A percentile compares a stretch with the other conserved stretches of the same genome.
These are phyloP conservation scores for Suncus etruscus DNA, from an alignment of 2,113 vertebrate genomes.

Conservation along the genomic window DNA sequence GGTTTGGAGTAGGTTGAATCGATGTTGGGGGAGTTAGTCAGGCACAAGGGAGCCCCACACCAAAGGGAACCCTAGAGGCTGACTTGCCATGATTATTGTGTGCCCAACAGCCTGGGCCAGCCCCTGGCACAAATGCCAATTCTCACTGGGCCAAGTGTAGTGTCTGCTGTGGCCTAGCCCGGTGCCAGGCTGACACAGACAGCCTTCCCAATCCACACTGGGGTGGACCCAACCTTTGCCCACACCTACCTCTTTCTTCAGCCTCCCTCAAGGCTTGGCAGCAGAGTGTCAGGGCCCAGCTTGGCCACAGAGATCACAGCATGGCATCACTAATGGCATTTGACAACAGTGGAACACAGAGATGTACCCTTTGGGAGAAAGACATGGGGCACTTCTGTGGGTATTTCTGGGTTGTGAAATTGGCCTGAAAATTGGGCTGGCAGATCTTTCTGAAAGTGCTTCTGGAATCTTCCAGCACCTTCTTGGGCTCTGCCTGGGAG, in stretches of 20 bases:
- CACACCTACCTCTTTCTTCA: too few relatives aligned
- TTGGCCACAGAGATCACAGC: background rate
- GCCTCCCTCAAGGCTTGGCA: background rate
- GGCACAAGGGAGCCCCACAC: background rate
- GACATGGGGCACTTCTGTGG: background rate
- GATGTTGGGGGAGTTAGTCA: background rate
- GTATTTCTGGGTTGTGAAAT: slow-evolving; percentile 27
- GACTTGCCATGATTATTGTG: fast-evolving
- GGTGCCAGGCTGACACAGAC: background rate
- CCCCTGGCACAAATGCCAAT: fast-evolving
- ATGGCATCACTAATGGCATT: background rate
- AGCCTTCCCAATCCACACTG: fast-evolving
- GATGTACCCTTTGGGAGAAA: background rate
- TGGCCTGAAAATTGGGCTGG: background rate
- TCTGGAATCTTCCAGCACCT: background rate
- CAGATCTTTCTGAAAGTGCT: slow-evolving; percentile 19
- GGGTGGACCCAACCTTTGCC: background rate
- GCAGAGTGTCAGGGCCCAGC: background rate
- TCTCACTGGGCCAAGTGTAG: background rate
- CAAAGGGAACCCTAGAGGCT: background rate
- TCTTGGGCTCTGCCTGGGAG: background rate
- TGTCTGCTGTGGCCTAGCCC: background rate
- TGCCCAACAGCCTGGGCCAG: background rate
- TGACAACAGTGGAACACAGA: background rate
- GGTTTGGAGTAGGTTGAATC: background rate